Percentiles rank a stretch among this genome's conserved stretches.
Evolutionary conservation across 2,113 vertebrate genomes (phyloP).

Genomic region (Mobula hypostoma): DNA sequence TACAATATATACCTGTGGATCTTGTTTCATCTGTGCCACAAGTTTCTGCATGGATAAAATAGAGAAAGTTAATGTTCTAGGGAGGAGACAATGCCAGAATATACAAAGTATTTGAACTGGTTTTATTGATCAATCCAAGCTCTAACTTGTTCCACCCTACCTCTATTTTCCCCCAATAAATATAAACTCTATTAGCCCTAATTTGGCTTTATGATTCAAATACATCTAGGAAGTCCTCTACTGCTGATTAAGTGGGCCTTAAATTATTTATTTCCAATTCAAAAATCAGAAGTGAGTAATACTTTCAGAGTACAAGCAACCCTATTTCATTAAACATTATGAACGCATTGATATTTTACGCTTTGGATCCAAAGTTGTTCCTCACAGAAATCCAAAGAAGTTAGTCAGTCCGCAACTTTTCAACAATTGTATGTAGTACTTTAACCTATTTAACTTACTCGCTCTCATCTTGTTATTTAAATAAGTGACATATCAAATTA

Average conservation of each 20-base stretch:
- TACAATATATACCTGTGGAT: slow-evolving; percentile 79
- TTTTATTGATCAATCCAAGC: slow-evolving; percentile 40
- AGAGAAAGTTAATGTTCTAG: slow-evolving; percentile 42
- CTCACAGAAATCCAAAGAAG: too few species aligned
- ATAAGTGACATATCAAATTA: neutral
- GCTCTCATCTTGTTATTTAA: neutral
- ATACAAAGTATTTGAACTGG: slow-evolving; percentile 29
- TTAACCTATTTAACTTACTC: neutral
- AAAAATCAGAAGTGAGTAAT: too few species aligned
- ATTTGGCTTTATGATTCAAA: neutral
- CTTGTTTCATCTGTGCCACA: slow-evolving; percentile 98
- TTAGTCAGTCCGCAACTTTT: neutral
- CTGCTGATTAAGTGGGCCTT: too few species aligned
- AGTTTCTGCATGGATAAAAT: slow-evolving; percentile 74
- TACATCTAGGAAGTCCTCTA: neutral
- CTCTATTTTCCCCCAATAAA: slow-evolving; percentile 31
- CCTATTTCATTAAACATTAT: too few species aligned
- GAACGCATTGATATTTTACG: too few species aligned
- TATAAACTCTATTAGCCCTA: slow-evolving; percentile 28
- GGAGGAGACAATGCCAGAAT: slow-evolving; percentile 25
- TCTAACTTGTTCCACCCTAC: slow-evolving; percentile 40
- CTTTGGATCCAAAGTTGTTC: too few species aligned
- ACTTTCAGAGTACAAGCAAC: too few species aligned
- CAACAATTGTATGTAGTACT: neutral
- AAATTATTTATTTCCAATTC: too few species aligned